A percentile compares a stretch with the other conserved stretches of the same genome.
These are phyloP conservation scores for Stigmatopora argus DNA, from an alignment of 2,113 vertebrate species.

Conservation along the genomic window DNA sequence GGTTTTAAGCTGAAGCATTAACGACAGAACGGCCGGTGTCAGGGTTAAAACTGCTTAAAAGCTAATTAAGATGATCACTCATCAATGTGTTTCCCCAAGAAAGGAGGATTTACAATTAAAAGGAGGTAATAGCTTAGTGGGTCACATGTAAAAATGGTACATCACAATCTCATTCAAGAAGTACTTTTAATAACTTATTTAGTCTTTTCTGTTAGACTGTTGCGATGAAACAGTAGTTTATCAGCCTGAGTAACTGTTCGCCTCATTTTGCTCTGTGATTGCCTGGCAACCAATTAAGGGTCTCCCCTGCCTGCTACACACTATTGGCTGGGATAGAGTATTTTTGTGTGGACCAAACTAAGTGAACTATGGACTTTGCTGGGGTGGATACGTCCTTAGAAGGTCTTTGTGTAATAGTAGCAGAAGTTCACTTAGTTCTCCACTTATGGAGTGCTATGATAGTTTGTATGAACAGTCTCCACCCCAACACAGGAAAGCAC, in stretches of 20 bases:
- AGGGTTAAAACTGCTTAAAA: conserved; percentile 8
- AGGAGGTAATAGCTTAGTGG: background rate
- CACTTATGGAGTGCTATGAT: background rate
- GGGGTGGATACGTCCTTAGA: too few species aligned
- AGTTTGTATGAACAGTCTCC: background rate
- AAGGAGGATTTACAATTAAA: conserved; percentile 4
- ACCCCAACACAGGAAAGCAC: background rate
- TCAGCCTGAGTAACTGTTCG: too few species aligned
- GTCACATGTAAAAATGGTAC: background rate
- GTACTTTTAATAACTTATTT: background rate
- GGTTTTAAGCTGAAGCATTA: conserved; percentile 44
- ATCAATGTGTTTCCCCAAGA: background rate
- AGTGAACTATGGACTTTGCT: background rate
- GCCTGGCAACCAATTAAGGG: too few species aligned
- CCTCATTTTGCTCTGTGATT: background rate
- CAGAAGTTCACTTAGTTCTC: background rate
- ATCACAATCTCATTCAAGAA: background rate
- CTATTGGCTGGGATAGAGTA: too few species aligned
- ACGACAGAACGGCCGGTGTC: conserved; percentile 36
- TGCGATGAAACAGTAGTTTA: background rate
- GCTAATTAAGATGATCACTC: background rate
- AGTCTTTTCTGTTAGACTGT: background rate
- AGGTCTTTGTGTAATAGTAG: too few species aligned
- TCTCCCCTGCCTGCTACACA: too few species aligned
- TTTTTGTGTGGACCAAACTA: background rate